These are phyloP conservation scores for Calephelis virginiensis DNA, from an alignment of 1,140 invertebrate genomes.

Conservation along the genomic window DNA sequence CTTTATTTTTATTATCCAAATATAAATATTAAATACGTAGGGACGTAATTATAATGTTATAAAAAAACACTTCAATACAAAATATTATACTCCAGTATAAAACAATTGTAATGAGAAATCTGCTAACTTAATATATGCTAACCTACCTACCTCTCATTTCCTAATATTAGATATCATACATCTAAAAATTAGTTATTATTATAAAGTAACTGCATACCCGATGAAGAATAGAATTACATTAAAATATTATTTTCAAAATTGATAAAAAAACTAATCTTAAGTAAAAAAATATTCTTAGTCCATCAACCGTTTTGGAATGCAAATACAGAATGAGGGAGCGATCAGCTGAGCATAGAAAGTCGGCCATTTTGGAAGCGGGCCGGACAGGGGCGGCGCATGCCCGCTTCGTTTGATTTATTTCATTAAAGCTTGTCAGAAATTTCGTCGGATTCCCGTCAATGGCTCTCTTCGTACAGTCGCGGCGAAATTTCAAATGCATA, in stretches of 20 bases:
- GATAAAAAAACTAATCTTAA: neutral
- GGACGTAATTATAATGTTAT: no score
- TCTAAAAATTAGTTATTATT: no score
- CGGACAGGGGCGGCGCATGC: slow-evolving; percentile 61
- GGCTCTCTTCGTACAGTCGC: neutral
- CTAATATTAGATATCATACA: no score
- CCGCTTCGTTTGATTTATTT: slow-evolving; percentile 60
- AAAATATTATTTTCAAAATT: neutral
- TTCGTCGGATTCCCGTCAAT: slow-evolving; percentile 23
- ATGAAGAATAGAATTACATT: neutral
- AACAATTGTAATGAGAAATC: no score
- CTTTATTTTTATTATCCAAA: no score
- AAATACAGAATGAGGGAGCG: slow-evolving; percentile 52
- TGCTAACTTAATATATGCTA: no score
- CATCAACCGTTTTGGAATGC: slow-evolving; percentile 37
- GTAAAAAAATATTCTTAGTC: neutral
- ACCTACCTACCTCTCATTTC: no score
- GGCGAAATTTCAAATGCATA: no score
- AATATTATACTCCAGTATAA: no score
- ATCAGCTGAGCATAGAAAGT: slow-evolving; percentile 53
- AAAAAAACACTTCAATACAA: no score
- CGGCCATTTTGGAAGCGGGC: slow-evolving; percentile 66
- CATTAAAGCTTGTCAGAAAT: slow-evolving; percentile 38
- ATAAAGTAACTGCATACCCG: no score
- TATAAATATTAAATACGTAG: no score